Evolutionary conservation across 2,888 invertebrate species (phyloP), one percentile per base, ranked within the genome.

Genomic region (Aleiodes testaceus): DNA sequence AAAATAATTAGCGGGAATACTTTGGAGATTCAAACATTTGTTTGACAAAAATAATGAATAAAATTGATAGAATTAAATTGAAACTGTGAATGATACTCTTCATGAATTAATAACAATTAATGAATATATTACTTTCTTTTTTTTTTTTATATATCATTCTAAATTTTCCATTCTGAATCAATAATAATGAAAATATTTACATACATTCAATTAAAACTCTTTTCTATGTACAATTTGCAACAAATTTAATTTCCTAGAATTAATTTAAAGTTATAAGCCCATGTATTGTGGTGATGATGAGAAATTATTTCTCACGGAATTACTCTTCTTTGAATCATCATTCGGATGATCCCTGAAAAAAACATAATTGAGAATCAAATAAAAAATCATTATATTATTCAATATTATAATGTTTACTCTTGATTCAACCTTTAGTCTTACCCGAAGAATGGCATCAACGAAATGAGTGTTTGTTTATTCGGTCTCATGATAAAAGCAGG

Each of bases 391-490:
- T 11, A 36, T 36, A 66, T 14, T 49, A 66, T n/a, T 68, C 7
- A 20, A 45, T 45, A 3, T 69, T 61, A 14, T 14, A n/a, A 26
- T 14, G 14, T 22, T 47, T 18, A 49, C 42, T 20, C 12, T 44
- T 18, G 12, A 36, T 52, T 66, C 14, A 53, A 44, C 26, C n/a
- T 44, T 42, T 42, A 69, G 61, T 75, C 87, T 88, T 88, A 94
- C 92, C 94, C 94, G 87, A 98, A 97, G 89, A 98, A 97, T 42
- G 97, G 95, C 82, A 98, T 90, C 75, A 94, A 90, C 55, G 92
- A 92, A 79, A 95, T 91, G 72, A 98, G 91, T 50, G 94, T 92
- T 71, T 93, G 92, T 82, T 95, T 93, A 79, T 91, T 91, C 75
- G 94, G 93, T 83, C 93, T 93, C 70, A 92, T 91, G 55, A 94